These are phyloP conservation scores for Hylomyscus alleni DNA, from an alignment of 2,797 vertebrate species.

Conservation along the genomic window DNA sequence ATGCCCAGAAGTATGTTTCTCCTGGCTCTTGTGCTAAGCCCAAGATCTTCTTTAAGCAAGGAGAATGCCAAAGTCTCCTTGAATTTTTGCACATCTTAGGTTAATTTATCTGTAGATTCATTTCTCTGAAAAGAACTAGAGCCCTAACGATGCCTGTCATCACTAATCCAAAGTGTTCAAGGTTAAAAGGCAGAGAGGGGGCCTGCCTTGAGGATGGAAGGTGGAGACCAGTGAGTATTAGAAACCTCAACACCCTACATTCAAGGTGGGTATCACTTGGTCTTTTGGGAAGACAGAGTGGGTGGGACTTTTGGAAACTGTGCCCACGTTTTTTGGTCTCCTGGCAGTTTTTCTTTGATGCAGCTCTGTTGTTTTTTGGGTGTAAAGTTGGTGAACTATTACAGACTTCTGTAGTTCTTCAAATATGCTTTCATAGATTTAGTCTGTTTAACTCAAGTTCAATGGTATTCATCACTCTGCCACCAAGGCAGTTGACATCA, in stretches of 20 bases:
- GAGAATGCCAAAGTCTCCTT: not conserved
- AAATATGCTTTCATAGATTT: conserved; percentile 40
- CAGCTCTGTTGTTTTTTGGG: not conserved
- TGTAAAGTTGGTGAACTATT: not conserved
- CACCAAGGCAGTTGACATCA: conserved; percentile 42
- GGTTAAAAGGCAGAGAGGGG: not conserved
- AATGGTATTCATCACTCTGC: conserved; percentile 53
- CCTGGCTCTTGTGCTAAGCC: not conserved
- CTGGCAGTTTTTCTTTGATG: not conserved
- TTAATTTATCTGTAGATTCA: not conserved
- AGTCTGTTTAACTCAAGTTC: conserved; percentile 48
- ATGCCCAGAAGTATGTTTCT: not conserved
- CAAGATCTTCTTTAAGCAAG: not conserved
- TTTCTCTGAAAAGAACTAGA: not conserved
- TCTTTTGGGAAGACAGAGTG: not conserved
- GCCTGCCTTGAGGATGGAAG: not conserved
- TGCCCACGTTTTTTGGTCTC: fast-evolving
- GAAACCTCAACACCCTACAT: fast-evolving
- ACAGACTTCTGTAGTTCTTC: not conserved
- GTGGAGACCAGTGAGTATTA: too few relatives aligned
- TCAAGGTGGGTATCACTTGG: fast-evolving
- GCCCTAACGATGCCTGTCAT: not conserved
- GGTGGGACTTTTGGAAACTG: not conserved
- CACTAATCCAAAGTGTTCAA: fast-evolving
- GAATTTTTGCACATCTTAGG: not conserved